A percentile compares a stretch with the other conserved stretches of the same genome.
These are phyloP conservation scores for Polymixis lichenea DNA, from an alignment of 2,888 invertebrate genomes.

Conservation along the genomic window DNA sequence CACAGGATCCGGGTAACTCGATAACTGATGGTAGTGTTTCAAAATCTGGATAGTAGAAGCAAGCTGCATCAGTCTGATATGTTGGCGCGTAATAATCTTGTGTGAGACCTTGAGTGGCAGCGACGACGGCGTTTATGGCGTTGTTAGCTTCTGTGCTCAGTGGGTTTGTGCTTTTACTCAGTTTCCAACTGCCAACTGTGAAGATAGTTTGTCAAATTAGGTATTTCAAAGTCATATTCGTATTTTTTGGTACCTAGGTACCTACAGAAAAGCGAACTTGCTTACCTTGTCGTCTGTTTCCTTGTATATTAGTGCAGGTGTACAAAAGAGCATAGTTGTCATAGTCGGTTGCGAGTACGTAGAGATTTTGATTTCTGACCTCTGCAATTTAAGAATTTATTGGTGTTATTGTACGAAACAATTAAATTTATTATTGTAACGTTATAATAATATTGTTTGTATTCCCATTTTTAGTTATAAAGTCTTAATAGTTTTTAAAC, in stretches of 20 bases:
- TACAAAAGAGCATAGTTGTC: conserved; percentile 79
- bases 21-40: neutral
- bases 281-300: conserved; percentile 77
- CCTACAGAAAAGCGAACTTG: neutral
- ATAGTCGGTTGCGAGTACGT: conserved; percentile 83
- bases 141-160: conserved; percentile 70
- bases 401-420: neutral
- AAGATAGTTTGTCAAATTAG: conserved; percentile 20
- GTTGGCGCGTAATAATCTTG: conserved; percentile 75
- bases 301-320: conserved; percentile 77
- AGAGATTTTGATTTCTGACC: conserved; percentile 70
- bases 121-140: conserved; percentile 9
- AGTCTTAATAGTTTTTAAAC: too few species aligned
- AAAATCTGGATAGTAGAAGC: conserved; percentile 29
- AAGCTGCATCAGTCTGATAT: conserved; percentile 27
- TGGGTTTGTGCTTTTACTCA: conserved; percentile 73
- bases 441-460: too few species aligned
- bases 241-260: neutral
- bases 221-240: neutral
- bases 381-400: conserved; percentile 49
- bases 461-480: too few species aligned
- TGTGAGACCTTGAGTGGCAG: conserved; percentile 20
- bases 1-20: conserved; percentile 21
- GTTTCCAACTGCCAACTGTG: conserved; percentile 85
- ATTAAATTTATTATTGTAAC: too few species aligned